A percentile compares a stretch with the other conserved stretches of the same genome.
These are phyloP conservation scores for Elgaria multicarinata DNA, from an alignment of 2,113 vertebrate genomes.

Conservation along the genomic window DNA sequence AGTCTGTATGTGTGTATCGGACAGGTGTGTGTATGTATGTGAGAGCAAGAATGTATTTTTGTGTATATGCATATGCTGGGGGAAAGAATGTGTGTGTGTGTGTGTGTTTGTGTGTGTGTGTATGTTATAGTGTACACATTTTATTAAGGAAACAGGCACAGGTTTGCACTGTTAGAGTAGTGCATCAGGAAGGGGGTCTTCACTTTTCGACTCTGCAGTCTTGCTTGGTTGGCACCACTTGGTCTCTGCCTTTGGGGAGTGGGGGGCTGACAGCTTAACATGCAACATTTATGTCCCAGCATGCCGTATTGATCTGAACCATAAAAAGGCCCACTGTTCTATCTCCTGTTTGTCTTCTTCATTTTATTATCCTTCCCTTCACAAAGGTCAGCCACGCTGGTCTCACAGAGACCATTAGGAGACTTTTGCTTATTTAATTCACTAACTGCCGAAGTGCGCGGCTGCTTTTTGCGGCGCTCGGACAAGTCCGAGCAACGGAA, in stretches of 20 bases:
- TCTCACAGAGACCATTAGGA: slow-evolving; percentile 69
- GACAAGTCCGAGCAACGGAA: slow-evolving; percentile 68
- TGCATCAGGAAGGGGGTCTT: neutral
- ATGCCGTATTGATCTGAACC: slow-evolving; percentile 58
- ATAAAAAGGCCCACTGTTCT: slow-evolving; percentile 61
- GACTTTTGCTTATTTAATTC: slow-evolving; percentile 77
- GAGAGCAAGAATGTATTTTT: no score
- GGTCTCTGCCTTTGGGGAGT: slow-evolving; percentile 46
- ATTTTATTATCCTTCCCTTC: slow-evolving; percentile 73
- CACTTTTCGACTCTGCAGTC: neutral
- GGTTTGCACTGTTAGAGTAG: neutral
- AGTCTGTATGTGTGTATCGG: no score
- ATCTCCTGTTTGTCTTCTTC: slow-evolving; percentile 71
- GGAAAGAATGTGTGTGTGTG: no score
- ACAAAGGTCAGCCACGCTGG: slow-evolving; percentile 64
- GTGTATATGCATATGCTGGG: no score
- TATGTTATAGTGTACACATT: no score
- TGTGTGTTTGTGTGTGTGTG: no score
- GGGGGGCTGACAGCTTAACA: slow-evolving; percentile 57
- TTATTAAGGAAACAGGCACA: no score
- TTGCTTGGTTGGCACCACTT: slow-evolving; percentile 30
- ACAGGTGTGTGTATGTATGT: no score
- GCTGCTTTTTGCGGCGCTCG: slow-evolving; percentile 74
- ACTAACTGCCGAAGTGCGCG: slow-evolving; percentile 63
- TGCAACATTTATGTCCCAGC: slow-evolving; percentile 54